Base-by-base conservation (phyloP, 1,140 invertebrate species). In the Drosophila varians region DNA sequence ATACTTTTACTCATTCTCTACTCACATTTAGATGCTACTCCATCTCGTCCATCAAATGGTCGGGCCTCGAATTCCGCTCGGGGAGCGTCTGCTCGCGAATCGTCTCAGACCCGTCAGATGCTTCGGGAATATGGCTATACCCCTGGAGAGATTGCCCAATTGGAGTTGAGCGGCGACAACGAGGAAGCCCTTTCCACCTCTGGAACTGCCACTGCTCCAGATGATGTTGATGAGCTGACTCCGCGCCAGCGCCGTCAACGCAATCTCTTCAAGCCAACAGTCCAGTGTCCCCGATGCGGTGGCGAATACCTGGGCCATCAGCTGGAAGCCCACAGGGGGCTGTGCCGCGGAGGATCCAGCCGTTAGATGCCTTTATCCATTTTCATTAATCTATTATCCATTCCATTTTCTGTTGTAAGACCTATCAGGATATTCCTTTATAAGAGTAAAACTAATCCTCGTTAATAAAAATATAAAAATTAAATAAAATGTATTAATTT, bases 251-350 rank as follows among this genome's bases (percentile, higher is more conserved):
- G 34, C 26, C 66, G 83, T 11, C 71, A 78, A 23, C 77, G 73
- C 1, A 47, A 19, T 49, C 64, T 90, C 3, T 57, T 49, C 3
- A 83, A 82, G 38, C 40, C 18, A 12, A 90, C 87, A 0, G 42
- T 40, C 1, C 26, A 83, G 76, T 96, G 95, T 91, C 93, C 95
- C 18, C 93, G 94, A 53, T 96, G 95, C 82, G 93, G 93, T 18
- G 90, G 91, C 38, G 73, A 90, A 3, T n/a, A 76, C 7, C 25
- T 54, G 6, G 53, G 56, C 0, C 66, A 80, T 16, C 80, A 80
- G 21, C 4, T 84, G 23, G 51, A 68, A 16, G 82, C 43, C 0
- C 80, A 84, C 47, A 43, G 80, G 3, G 31, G 11, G 1, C 1
- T 79, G 8, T 84, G 79, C 49, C 26, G 2, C 7, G 34, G 34